Evolutionary conservation across 2,113 vertebrate species (phyloP).

Genomic region (Callipepla californica): DNA sequence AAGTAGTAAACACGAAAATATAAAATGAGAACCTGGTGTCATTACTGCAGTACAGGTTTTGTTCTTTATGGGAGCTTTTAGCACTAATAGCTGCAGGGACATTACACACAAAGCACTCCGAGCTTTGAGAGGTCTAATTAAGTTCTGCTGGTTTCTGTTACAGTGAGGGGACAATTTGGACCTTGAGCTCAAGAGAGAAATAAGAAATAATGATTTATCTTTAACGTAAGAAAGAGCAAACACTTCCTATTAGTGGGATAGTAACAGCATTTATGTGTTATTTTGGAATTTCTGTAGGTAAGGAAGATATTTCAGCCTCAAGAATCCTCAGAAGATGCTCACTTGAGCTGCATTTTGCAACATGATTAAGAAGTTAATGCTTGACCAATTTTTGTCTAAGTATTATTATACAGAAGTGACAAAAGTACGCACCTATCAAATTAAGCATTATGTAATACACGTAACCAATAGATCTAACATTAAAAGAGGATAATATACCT

Average conservation of each 20-base stretch:
- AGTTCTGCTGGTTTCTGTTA: constrained; percentile 27
- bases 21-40: neutral
- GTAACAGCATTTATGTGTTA: neutral
- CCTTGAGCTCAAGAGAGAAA: constrained; percentile 14
- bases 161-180: constrained; percentile 7
- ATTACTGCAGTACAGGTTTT: neutral
- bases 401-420: neutral
- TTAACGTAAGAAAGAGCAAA: constrained; percentile 31
- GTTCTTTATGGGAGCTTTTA: constrained; percentile 54
- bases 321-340: constrained; percentile 1
- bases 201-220: constrained; percentile 14
- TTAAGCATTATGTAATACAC: neutral
- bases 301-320: constrained; percentile 35
- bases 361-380: neutral
- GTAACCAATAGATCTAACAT: neutral
- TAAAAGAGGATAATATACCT: neutral
- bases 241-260: constrained; percentile 20
- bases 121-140: constrained; percentile 26
- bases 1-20: constrained; percentile 41
- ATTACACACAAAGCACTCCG: neutral
- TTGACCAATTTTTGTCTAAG: neutral
- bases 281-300: constrained; percentile 3
- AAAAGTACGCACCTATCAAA: neutral
- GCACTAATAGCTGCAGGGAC: constrained; percentile 15
- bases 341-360: constrained; percentile 5